Percentiles rank a stretch among this genome's conserved stretches.
phyloP scores from a whole-genome alignment of 2,797 vertebrate species.

The Nyctalus aviator region DNA sequence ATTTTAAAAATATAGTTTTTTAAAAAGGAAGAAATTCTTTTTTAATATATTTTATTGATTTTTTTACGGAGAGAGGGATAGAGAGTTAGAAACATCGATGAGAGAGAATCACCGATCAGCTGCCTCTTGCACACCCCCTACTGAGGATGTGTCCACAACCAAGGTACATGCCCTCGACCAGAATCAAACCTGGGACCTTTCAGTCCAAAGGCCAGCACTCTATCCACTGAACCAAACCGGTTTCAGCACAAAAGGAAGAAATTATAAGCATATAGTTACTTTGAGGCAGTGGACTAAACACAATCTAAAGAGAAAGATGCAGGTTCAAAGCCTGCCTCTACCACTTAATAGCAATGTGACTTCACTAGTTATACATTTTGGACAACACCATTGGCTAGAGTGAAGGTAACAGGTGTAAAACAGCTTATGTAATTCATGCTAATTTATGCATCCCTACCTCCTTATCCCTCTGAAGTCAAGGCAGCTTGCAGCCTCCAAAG shows the following conservation, averaged over 20 bases:
- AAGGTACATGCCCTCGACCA: no score
- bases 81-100: no score
- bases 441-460: neutral
- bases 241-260: neutral
- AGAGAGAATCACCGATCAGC: no score
- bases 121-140: no score
- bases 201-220: no score
- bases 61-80: no score
- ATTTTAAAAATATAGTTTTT: neutral
- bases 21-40: neutral
- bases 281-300: neutral
- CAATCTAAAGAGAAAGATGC: neutral
- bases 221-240: no score
- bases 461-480: constrained; percentile 4
- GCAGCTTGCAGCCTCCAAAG: constrained; percentile 24
- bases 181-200: no score
- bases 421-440: neutral
- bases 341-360: neutral
- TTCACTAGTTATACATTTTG: neutral
- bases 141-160: no score
- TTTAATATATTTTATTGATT: no score
- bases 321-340: constrained; percentile 4
- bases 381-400: neutral
- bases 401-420: constrained; percentile 37
- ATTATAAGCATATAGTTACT: neutral